These are phyloP conservation scores for Columbina picui DNA, from an alignment of 2,113 vertebrate genomes.

Conservation along the genomic window DNA sequence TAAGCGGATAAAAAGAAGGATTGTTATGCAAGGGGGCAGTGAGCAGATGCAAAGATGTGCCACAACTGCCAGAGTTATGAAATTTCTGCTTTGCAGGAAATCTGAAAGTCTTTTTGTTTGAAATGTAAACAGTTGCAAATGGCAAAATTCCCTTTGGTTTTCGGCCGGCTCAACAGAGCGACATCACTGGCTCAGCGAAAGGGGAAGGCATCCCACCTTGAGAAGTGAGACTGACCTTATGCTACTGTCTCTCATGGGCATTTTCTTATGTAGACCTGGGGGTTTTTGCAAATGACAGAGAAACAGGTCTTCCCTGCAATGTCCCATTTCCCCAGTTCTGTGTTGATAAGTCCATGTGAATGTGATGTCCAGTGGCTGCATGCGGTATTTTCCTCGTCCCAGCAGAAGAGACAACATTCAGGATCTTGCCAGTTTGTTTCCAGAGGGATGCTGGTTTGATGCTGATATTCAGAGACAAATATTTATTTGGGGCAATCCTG, in stretches of 20 bases:
- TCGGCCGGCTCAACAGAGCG: background rate
- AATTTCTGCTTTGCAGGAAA: background rate
- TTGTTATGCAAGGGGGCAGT: background rate
- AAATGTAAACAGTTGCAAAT: background rate
- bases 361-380: background rate
- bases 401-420: background rate
- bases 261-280: background rate
- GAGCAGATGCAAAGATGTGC: background rate
- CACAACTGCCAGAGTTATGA: background rate
- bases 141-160: background rate
- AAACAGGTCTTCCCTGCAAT: background rate
- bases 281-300: background rate
- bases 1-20: background rate
- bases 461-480: constrained; percentile 6
- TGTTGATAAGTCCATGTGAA: background rate
- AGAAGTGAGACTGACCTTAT: background rate
- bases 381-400: background rate
- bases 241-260: background rate
- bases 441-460: background rate
- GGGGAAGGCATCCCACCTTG: background rate
- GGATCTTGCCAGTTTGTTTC: background rate
- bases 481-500: constrained; percentile 15
- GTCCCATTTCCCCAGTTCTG: background rate
- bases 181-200: background rate
- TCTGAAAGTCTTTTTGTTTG: background rate